phyloP scores from a whole-genome alignment of 53 echinoderm and acorn worm species.

The Stichopus horrens region DNA sequence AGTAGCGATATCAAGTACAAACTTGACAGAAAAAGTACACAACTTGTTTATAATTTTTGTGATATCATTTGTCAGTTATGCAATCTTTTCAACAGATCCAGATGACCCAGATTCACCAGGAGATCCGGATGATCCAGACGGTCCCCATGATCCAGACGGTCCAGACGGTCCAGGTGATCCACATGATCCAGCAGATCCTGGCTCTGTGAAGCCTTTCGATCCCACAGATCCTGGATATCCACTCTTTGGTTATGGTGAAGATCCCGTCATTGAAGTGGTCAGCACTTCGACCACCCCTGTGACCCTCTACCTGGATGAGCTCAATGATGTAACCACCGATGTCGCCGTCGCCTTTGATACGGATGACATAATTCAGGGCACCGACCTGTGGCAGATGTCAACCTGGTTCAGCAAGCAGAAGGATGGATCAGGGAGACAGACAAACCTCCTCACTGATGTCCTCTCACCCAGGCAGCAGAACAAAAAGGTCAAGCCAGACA shows the following conservation, averaged over 20 bases:
- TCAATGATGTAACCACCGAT: conserved; percentile 40
- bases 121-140: not conserved
- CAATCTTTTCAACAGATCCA: too few relatives aligned
- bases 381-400: conserved; percentile 61
- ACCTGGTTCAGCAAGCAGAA: conserved; percentile 56
- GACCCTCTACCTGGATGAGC: conserved; percentile 33
- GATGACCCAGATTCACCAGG: too few relatives aligned
- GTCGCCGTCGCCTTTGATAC: conserved; percentile 31
- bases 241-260: not conserved
- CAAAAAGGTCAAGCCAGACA: conserved; percentile 33
- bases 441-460: not conserved
- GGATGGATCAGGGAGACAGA: conserved; percentile 49
- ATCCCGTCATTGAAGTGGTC: conserved; percentile 35
- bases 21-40: too few relatives aligned
- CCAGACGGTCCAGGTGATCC: too few relatives aligned
- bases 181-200: not conserved
- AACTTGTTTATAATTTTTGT: too few relatives aligned
- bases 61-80: too few relatives aligned
- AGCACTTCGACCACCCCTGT: conserved; percentile 29
- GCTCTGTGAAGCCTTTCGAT: not conserved
- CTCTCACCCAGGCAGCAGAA: not conserved
- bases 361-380: conserved; percentile 10
- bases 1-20: too few relatives aligned
- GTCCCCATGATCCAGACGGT: too few relatives aligned
- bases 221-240: not conserved